Base-by-base conservation (phyloP, 2,888 invertebrate genomes). In the Cancer borealis region DNA sequence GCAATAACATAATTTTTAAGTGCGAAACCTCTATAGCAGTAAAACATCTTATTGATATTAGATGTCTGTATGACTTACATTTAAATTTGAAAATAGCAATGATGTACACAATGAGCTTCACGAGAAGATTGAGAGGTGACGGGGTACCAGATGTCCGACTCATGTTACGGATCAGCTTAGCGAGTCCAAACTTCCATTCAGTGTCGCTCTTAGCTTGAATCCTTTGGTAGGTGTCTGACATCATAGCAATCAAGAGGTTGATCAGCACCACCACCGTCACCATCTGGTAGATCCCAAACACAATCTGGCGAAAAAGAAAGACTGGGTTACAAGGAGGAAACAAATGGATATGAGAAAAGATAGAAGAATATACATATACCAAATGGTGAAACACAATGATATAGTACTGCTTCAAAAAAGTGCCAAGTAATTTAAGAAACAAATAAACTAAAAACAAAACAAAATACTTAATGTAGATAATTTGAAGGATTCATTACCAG, bases 161-260 rank as follows among this genome's bases (percentile, higher is more conserved):
- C 99, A 99, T 99, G 96, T 99, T 99, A 96, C 99, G 97, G 96
- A 99, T 99, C 96, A 99, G 97, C 97, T 99, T 99, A 93, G 99
- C 99, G 96, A 99, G 97, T 49, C 99, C 99, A 96, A 99, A 99
- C 97, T 99, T 99, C 99, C 99, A 99, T 97, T 99, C 99, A 96
- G 99, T 99, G 97, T 99, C 99, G 89, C 99, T 99, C 98, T 99
- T 99, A 73, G 99, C 99, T 98, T 97, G 97, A 96, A 99, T 99
- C 96, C 99, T 98, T 97, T 99, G 99, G 97, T 99, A 99, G 96
- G 99, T 99, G 97, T 99, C 99, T 97, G 99, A 99, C 99, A 99
- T 99, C 99, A 99, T 99, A 97, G 99, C 99, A 98, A 99, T 99
- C 97, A 99, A 98, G 97, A 99, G 98, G 97, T 99, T 99, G 97